Base-by-base conservation (phyloP, 2,113 vertebrate species). In the Tenrec ecaudatus region DNA sequence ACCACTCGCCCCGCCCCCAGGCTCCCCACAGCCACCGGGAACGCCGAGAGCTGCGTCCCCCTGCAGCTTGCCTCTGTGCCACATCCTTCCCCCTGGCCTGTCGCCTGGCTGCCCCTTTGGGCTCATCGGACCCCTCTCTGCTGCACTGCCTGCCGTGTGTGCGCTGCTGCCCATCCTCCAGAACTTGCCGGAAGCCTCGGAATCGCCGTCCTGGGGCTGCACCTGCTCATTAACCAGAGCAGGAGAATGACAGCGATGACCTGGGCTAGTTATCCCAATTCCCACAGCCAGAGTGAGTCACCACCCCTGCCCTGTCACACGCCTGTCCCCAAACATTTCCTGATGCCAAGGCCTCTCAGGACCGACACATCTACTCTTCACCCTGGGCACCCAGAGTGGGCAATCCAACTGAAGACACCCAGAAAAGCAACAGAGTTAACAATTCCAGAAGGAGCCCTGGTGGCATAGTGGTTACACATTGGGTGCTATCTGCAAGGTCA, bases 191-290 rank as follows among this genome's bases (percentile, higher is more conserved):
- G 95, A 94, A 89, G 64, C 33, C 33, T 3, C 29, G 58, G 84
- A 15, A 73, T 62, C 57, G 60, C 36, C 3, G 38, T 69, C 71
- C 75, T 3, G 25, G 64, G 81, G 88, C 20, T 22, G 69, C 91
- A 95, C 62, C 93, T 91, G 25, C 91, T 92, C 78, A 96, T 96
- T 93, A 96, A 43, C 69, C 2, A 58, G 83, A 78, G 90, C 82
- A 3, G 16, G 5, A 57, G 94, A 85, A 71, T 82, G 17, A 62
- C 0, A 36, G 40, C 29, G 94, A 92, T 25, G 25, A 73, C 47
- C 14, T 6, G 0, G 8, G 43, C 38, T 85, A 84, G 94, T 62
- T 25, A 62, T 22, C 82, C 79, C 15, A 0, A 38, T 62, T 58
- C 91, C 86, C 83, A 57, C 89, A 73, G 20, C 4, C 60, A 58